Conservation (phyloP, 2,113 vertebrate genomes). For the Psilopsiagon aurifrons region DNA sequence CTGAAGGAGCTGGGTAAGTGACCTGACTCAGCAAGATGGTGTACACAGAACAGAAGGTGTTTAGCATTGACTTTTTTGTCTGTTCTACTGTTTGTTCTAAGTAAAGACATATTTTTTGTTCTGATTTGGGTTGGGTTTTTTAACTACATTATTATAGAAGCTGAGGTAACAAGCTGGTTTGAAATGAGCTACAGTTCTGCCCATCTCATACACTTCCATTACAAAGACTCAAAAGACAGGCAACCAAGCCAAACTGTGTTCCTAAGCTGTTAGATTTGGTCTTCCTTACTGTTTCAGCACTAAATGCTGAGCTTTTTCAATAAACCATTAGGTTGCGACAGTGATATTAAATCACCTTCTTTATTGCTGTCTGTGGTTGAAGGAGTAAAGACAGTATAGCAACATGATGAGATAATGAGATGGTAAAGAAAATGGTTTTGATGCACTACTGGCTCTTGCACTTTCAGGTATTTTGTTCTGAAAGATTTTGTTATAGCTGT, state of each 20-base stretch:
- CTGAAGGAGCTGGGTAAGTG: background rate
- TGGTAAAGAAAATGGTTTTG: background rate
- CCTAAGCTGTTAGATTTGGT: background rate
- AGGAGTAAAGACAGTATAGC: background rate
- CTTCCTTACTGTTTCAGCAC: background rate
- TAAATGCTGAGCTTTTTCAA: background rate
- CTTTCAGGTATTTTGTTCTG: background rate
- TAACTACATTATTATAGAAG: background rate
- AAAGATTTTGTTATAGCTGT: background rate
- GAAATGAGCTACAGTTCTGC: background rate
- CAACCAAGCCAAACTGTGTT: background rate
- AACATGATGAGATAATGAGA: background rate
- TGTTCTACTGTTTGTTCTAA: background rate
- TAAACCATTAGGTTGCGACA: background rate
- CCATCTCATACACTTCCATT: background rate
- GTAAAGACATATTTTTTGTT: background rate
- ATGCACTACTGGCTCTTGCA: background rate
- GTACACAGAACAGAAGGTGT: background rate
- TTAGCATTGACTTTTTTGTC: background rate
- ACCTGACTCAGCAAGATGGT: background rate
- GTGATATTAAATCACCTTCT: background rate
- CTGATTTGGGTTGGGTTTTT: background rate
- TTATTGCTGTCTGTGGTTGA: background rate
- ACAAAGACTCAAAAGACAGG: background rate
- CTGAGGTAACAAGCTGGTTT: background rate